Percentiles rank a stretch among this genome's conserved stretches.
Conservation (phyloP, 1,140 invertebrate genomes). For the Ericerus pela region DNA sequence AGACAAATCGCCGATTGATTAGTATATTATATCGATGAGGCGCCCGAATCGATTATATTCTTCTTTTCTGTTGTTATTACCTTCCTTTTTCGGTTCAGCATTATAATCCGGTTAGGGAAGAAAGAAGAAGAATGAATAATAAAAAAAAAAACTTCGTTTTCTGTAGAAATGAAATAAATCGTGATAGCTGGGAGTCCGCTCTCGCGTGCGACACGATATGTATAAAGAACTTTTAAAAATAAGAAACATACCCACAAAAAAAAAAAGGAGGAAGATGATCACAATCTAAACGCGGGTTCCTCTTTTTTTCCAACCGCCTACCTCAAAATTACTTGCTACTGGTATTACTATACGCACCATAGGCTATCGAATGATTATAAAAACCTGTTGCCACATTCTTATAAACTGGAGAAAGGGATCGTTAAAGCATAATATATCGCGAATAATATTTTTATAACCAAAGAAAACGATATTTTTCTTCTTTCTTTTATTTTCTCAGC, state of each 20-base stretch:
- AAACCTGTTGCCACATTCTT: constrained; percentile 10
- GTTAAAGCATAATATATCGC: no score
- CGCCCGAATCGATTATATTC: constrained; percentile 4
- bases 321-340: constrained; percentile 8
- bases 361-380: constrained; percentile 8
- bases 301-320: background rate
- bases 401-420: no score
- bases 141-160: no score
- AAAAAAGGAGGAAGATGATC: background rate
- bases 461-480: no score
- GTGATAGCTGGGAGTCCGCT: constrained; percentile 10
- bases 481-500: no score
- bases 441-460: no score
- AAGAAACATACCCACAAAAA: background rate
- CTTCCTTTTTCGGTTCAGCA: background rate
- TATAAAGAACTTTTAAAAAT: background rate
- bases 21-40: constrained; percentile 8
- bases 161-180: constrained; percentile 11
- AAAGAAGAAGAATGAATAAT: no score
- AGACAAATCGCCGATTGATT: no score
- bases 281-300: constrained; percentile 2
- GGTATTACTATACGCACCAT: constrained; percentile 9
- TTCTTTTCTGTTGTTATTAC: background rate
- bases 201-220: constrained; percentile 9
- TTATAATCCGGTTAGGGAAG: constrained; percentile 4